Evolutionary conservation across 2,888 invertebrate genomes (phyloP).

Genomic region (Asteroscopus sphinx): DNA sequence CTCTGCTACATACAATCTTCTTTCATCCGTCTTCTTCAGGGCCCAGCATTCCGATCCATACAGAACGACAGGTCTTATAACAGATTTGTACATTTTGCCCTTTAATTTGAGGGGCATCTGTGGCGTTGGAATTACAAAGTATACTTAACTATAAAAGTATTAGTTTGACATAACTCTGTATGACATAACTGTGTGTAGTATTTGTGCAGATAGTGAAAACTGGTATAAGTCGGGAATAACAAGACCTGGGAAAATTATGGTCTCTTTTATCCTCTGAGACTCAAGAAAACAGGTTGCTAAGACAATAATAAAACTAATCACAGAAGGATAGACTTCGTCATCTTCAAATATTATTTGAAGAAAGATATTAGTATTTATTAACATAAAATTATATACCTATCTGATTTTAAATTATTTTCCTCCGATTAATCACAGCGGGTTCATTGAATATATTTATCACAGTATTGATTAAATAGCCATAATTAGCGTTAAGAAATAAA

Average conservation of each 20-base stretch:
- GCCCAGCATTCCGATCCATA: too few species aligned
- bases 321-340: constrained; percentile 30
- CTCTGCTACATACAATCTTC: too few species aligned
- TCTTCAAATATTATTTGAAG: constrained; percentile 17
- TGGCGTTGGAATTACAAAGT: too few species aligned
- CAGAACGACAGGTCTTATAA: too few species aligned
- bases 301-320: constrained; percentile 1
- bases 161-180: too few species aligned
- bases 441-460: background rate
- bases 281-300: background rate
- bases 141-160: too few species aligned
- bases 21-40: too few species aligned
- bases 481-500: background rate
- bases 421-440: constrained; percentile 17
- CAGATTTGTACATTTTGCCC: too few species aligned
- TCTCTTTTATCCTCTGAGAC: constrained; percentile 1
- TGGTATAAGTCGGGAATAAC: background rate
- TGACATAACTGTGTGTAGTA: too few species aligned
- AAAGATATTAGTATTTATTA: constrained; percentile 20
- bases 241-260: background rate
- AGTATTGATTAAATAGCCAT: background rate
- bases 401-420: constrained; percentile 1
- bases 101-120: too few species aligned
- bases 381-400: constrained; percentile 14
- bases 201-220: background rate